Evolutionary conservation across 2,888 invertebrate genomes (phyloP).

Genomic region (Formica aserva): DNA sequence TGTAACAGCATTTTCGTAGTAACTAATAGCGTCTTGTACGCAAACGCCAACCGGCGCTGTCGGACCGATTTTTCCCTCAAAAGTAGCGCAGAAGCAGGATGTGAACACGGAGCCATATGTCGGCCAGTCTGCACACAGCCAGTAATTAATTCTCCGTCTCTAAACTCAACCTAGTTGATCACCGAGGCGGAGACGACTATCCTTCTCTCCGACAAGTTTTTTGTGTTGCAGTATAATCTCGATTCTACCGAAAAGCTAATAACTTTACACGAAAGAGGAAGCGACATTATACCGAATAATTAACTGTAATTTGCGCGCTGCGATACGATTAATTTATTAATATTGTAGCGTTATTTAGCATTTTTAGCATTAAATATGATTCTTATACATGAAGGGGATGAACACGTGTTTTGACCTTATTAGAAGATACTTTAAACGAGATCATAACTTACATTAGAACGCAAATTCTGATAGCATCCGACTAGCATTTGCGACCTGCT

Average conservation of each 20-base stretch:
- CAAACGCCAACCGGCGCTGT: conserved; percentile 36
- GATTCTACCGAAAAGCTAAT: conserved; percentile 13
- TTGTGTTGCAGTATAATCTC: conserved; percentile 38
- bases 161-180: conserved; percentile 66
- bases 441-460: background rate
- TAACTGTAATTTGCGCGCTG: background rate
- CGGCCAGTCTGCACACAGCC: conserved; percentile 50
- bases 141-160: conserved; percentile 45
- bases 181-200: conserved; percentile 61
- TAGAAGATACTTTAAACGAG: background rate
- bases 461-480: background rate
- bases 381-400: background rate
- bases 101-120: conserved; percentile 62
- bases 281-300: conserved; percentile 26
- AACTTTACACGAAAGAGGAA: conserved; percentile 12
- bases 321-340: conserved; percentile 9
- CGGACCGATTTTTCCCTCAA: conserved; percentile 41
- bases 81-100: conserved; percentile 46
- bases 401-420: background rate
- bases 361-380: background rate
- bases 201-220: conserved; percentile 59
- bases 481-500: background rate
- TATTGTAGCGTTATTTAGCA: background rate
- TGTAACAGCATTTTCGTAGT: conserved; percentile 46
- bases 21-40: conserved; percentile 57